Evolutionary conservation across 2,888 invertebrate species (phyloP), one percentile per base, ranked within the genome.

Genomic region (Coleophora flavipennella): DNA sequence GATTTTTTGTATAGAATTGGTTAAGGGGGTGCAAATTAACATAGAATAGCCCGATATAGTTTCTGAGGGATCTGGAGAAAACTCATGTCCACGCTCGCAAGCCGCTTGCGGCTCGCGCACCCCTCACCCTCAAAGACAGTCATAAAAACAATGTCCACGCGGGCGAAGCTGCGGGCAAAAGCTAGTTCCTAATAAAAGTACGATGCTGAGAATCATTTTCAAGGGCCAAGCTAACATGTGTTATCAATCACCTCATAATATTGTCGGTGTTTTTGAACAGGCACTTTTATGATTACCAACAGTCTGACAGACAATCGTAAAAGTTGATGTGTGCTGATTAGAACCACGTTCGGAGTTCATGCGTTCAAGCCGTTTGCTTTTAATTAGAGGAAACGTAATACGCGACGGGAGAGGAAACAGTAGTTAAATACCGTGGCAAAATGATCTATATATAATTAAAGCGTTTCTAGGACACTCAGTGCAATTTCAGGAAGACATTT

Each of bases 241-340:
- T 71, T 76, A 77, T 78, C 69, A 75, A 81, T 83, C 73, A 74
- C 62, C 48, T 51, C 20, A 20, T 20, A 45, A 49, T 47, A 58
- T 48, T 43, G 71, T 59, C 67, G 74, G 67, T 62, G 63, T 63
- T 72, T 72, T 70, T 69, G 69, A 67, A 57, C 62, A 55, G 40
- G 36, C 42, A 50, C 56, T 61, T 71, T 73, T 75, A 79, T 75
- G 74, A 67, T 64, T 62, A 52, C 49, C 45, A 57, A 63, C 66
- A 67, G 67, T 67, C 68, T 67, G 67, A 69, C 68, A 73, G 68
- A 65, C 75, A 75, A 73, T 80, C 80, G 69, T 81, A 79, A 81
- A 80, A 68, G 64, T 60, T 63, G 62, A 67, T 64, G 70, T 58
- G 53, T 53, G 51, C 62, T 80, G 81, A 83, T 83, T 80, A 68